phyloP scores from a whole-genome alignment of 2,113 vertebrate genomes.

The Ochotona curzoniae region DNA sequence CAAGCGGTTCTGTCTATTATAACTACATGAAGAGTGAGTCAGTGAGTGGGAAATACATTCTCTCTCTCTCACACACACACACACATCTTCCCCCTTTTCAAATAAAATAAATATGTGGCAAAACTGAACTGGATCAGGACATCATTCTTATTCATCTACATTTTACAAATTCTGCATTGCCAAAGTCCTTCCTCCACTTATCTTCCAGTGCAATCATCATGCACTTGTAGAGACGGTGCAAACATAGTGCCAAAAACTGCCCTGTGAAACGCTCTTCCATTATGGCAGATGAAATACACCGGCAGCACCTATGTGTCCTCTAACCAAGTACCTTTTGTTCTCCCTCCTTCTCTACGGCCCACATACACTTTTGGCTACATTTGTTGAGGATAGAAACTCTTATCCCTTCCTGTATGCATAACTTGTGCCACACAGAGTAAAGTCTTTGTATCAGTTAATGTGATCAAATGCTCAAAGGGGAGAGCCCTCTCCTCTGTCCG shows the following conservation, averaged over 20 bases:
- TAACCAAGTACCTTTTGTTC: no score
- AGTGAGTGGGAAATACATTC: no score
- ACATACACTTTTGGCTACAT: background rate
- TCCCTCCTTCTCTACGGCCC: rapidly evolving
- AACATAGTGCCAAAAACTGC: background rate
- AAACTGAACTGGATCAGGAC: no score
- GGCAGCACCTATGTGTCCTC: rapidly evolving
- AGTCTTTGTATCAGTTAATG: background rate
- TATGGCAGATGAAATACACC: background rate
- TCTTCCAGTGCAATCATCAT: background rate
- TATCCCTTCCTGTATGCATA: background rate
- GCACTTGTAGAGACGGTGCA: background rate
- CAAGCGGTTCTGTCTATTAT: no score
- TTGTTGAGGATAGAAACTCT: background rate
- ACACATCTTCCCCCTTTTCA: no score
- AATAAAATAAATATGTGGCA: no score
- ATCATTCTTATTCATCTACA: background rate
- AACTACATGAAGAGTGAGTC: no score
- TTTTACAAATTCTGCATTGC: background rate
- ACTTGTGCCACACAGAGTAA: background rate
- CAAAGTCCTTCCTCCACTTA: background rate
- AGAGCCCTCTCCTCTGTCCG: background rate
- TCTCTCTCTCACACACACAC: no score
- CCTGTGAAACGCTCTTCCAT: background rate
- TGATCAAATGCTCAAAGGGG: background rate